A percentile compares a stretch with the other conserved stretches of the same genome.
Evolutionary conservation across 2,113 vertebrate genomes (phyloP).

Genomic region (Cynoglossus semilaevis): DNA sequence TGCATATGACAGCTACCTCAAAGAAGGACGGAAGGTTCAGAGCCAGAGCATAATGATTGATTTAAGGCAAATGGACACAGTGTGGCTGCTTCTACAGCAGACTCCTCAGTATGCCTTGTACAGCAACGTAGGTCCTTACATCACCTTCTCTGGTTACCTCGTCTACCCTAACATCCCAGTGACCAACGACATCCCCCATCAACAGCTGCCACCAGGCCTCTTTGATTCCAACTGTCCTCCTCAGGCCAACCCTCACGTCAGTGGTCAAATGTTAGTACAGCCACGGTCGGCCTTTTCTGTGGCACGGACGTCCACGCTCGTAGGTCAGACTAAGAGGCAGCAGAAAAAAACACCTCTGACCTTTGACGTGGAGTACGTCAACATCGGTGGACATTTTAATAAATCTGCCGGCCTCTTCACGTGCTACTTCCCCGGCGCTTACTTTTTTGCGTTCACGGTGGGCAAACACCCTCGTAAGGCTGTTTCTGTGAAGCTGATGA

Average conservation of each 20-base stretch:
- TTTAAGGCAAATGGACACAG: slow-evolving; percentile 73
- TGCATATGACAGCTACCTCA: slow-evolving; percentile 73
- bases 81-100: slow-evolving; percentile 74
- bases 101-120: slow-evolving; percentile 75
- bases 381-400: slow-evolving; percentile 78
- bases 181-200: slow-evolving; percentile 62
- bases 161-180: slow-evolving; percentile 67
- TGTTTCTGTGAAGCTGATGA: slow-evolving; percentile 80
- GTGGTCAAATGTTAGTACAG: slow-evolving; percentile 30
- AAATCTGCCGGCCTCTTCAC: slow-evolving; percentile 75
- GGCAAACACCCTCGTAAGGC: slow-evolving; percentile 78
- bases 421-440: slow-evolving; percentile 71
- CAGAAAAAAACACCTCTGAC: slow-evolving; percentile 64
- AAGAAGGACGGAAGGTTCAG: slow-evolving; percentile 75
- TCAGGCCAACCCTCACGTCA: slow-evolving; percentile 25
- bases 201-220: slow-evolving; percentile 51
- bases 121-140: slow-evolving; percentile 76
- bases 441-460: slow-evolving; percentile 80
- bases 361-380: slow-evolving; percentile 80
- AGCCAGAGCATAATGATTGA: slow-evolving; percentile 78
- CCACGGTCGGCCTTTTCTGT: slow-evolving; percentile 78
- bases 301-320: slow-evolving; percentile 69
- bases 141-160: slow-evolving; percentile 79
- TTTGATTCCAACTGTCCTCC: slow-evolving; percentile 57
- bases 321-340: slow-evolving; percentile 61